These are phyloP conservation scores for Patagioenas fasciata DNA, from an alignment of 2,113 vertebrate species.

Conservation along the genomic window DNA sequence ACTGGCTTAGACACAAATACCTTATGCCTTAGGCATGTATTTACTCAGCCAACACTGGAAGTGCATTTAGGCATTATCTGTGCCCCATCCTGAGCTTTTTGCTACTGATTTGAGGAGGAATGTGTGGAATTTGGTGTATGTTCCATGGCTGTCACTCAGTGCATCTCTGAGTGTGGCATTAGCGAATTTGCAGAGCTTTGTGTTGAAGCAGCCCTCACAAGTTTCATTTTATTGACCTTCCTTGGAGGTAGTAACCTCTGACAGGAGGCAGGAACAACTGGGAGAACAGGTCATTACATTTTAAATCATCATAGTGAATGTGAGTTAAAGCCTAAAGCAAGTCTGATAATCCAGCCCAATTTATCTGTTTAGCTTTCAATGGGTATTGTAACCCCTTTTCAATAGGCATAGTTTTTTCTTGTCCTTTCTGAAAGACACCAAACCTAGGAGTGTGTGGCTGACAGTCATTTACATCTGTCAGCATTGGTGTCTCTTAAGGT, in stretches of 20 bases:
- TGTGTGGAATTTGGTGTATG: not conserved
- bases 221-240: not conserved
- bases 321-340: not conserved
- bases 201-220: not conserved
- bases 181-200: not conserved
- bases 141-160: not conserved
- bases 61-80: not conserved
- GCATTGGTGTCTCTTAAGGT: not conserved
- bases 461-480: not conserved
- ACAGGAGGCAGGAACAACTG: not conserved
- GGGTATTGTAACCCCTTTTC: not conserved
- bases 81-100: not conserved
- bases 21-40: not conserved
- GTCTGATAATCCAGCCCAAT: not conserved
- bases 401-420: not conserved
- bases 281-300: not conserved
- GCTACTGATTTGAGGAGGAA: not conserved
- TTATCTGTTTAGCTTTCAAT: not conserved
- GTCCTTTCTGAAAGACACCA: not conserved
- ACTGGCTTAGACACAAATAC: not conserved
- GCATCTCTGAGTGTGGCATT: not conserved
- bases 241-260: not conserved
- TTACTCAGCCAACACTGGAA: not conserved
- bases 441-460: not conserved
- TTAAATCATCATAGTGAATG: not conserved